Evolutionary conservation across 2,888 invertebrate species (phyloP), one percentile per base, ranked within the genome.

Genomic region (Anticlea derivata): DNA sequence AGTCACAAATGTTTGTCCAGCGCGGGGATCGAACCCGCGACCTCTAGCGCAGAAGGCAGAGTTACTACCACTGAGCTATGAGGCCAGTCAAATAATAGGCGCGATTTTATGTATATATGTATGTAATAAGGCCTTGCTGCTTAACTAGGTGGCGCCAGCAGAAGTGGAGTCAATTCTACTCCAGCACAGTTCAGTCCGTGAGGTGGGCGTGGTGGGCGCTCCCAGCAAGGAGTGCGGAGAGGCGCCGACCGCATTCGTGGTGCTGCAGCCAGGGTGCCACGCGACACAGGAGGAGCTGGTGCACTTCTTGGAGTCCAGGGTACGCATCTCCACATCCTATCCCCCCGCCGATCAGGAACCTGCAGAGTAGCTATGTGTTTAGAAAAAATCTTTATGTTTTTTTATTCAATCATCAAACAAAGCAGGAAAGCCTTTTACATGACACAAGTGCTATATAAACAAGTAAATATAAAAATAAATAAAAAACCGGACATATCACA

Each of bases 191-290:
- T 90, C 91, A 39, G 91, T 96, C 13, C 83, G 88, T 41, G 96
- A 96, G 68, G 94, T 92, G 0, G 95, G 94, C 2, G 96, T 96
- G 1, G 90, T 95, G 64, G 96, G 95, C 0, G 73, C 92, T n/a
- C 93, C 94, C 0, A 90, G 95, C 68, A 92, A 92, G 59, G 74
- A 73, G 40, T 91, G 6, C 34, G 55, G 55, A 1, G 49, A 52
- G 8, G 43, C 29, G 1, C 52, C 51, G 22, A 63, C 92, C 47
- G 95, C 94, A 0, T 95, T 93, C 70, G 88, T 95, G 7, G 65
- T 45, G 26, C 60, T 4, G 57, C 56, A 11, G 43, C 50, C 7
- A 27, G 55, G 39, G 5, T 8, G 7, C 0, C 6, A 0, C 0
- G 31, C 12, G n/a, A 38, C 43, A 0, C 68, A 61, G 8, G 48